Base-by-base conservation (phyloP, 2,888 invertebrate species). In the Helicoverpa assulta region DNA sequence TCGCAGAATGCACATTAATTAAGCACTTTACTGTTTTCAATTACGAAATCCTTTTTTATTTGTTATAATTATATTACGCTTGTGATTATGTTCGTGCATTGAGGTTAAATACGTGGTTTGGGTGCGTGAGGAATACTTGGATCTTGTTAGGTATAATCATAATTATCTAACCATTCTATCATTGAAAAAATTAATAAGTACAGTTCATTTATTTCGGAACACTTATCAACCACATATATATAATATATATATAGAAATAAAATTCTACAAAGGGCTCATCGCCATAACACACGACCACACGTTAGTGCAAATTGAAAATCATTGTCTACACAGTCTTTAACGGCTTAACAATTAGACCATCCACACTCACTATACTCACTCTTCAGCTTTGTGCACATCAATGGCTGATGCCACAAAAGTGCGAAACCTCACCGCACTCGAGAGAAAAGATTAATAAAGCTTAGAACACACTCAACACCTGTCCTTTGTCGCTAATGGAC, bases 361-460 rank as follows among this genome's bases (percentile, higher is more conserved):
- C 43, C 67, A 66, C 40, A 2, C 40, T 40, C 74, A 68, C 70
- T 70, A 73, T 76, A 83, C 79, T 72, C 73, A 79, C 76, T 78
- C 76, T 80, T 86, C 87, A 84, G 90, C 90, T 90, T 89, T 90
- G 89, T 90, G 85, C 86, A 88, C 90, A 87, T 92, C 91, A 92
- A 92, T 92, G 79, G 88, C 78, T 84, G 90, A 90, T 82, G 84
- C 91, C 91, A 91, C 89, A 93, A 91, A 93, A 93, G 93, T 95
- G 94, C 91, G 93, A 94, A 93, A 87, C 90, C 92, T 85, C 89
- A 87, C 85, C 75, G 78, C 84, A 76, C 63, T 59, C 85, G 82
- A 91, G 88, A 94, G 93, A 93, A 94, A 94, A 95, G 95, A 94
- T 95, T 95, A 95, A 95, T 95, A 95, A 95, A 94, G 95, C 95